phyloP scores from a whole-genome alignment of 2,888 invertebrate genomes.

The Agrochola lychnidis region DNA sequence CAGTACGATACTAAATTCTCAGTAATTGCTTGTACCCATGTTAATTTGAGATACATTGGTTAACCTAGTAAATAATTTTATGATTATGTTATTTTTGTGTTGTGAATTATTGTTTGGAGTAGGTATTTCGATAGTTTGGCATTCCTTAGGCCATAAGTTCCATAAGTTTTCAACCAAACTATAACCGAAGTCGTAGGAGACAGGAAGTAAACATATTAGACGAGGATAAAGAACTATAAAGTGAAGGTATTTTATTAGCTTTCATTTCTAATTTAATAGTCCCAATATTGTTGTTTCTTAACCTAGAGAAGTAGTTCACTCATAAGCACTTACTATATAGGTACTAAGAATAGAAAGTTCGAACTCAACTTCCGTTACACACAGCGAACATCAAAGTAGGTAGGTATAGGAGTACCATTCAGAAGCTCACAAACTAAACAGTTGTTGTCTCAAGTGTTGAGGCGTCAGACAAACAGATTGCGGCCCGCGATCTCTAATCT shows the following conservation, averaged over 20 bases:
- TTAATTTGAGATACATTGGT: neutral
- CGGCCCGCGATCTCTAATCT: conserved; percentile 57
- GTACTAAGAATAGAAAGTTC: neutral
- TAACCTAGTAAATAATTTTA: neutral
- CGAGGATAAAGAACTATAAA: neutral
- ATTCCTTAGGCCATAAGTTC: neutral
- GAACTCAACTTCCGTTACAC: neutral
- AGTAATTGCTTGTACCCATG: neutral
- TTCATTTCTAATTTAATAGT: neutral
- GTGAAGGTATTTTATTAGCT: neutral
- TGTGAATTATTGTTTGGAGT: no score
- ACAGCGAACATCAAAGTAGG: neutral
- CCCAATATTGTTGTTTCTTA: neutral
- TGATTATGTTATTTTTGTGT: no score
- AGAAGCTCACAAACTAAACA: conserved; percentile 48
- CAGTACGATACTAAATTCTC: neutral
- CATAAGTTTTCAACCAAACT: neutral
- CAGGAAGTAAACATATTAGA: neutral
- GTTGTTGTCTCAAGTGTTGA: conserved; percentile 33
- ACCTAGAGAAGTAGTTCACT: neutral
- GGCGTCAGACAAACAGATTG: conserved; percentile 48
- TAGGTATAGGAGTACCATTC: neutral
- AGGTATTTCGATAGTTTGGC: neutral
- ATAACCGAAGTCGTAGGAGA: no score
- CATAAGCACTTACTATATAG: neutral